Percentiles rank a stretch among this genome's conserved stretches.
Evolutionary conservation across 1,140 invertebrate genomes (phyloP).

Genomic region (Maconellicoccus hirsutus): DNA sequence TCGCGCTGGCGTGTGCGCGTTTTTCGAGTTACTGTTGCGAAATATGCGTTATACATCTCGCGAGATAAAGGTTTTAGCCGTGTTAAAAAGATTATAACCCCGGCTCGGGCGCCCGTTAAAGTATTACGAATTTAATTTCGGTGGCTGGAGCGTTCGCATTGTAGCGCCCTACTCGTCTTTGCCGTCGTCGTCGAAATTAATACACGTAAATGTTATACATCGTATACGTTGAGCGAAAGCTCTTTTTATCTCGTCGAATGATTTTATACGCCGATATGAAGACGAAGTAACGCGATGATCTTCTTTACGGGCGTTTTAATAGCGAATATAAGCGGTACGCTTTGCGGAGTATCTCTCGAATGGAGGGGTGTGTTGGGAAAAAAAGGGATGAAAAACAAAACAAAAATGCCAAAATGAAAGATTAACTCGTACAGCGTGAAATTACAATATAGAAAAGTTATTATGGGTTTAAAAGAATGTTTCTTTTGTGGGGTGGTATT

Average conservation of each 20-base stretch:
- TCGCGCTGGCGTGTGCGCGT: neutral
- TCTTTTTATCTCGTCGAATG: no score
- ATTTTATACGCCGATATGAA: no score
- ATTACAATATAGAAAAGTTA: constrained; percentile 6
- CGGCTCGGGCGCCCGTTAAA: neutral
- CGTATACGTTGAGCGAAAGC: no score
- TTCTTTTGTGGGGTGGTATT: no score
- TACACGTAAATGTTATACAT: neutral
- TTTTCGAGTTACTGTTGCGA: no score
- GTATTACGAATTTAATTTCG: neutral
- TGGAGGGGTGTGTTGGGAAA: no score
- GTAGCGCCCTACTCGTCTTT: neutral
- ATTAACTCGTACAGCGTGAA: neutral
- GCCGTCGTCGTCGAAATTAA: neutral
- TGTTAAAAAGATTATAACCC: constrained; percentile 9
- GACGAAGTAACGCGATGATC: no score
- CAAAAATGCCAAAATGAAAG: neutral
- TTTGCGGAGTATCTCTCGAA: no score
- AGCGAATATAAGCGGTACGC: no score
- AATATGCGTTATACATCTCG: neutral
- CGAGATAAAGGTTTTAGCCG: neutral
- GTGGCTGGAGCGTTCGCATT: no score
- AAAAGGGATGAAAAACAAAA: neutral
- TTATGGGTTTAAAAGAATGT: neutral
- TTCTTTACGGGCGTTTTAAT: no score